Conservation (phyloP, 2,888 invertebrate species). For the Microctonus brassicae region DNA sequence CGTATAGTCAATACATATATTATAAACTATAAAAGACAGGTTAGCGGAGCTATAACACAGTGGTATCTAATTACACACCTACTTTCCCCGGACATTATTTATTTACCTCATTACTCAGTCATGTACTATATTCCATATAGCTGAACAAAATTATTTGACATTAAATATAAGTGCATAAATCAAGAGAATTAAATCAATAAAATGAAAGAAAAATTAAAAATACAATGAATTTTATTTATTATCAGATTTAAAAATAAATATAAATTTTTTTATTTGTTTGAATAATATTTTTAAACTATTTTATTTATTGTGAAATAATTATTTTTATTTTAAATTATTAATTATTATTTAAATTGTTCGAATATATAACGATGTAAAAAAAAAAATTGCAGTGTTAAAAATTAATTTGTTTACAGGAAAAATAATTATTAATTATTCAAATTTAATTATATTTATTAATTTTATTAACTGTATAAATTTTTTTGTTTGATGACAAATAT, state of each 20-base stretch:
- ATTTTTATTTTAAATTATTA: not conserved
- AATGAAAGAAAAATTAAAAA: not conserved
- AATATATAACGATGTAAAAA: too few species aligned
- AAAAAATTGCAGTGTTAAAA: too few species aligned
- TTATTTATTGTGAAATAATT: not conserved
- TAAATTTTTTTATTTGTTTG: too few species aligned
- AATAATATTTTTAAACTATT: too few species aligned
- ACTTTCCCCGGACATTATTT: slow-evolving; percentile 47
- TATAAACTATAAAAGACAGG: slow-evolving; percentile 31
- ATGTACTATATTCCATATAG: not conserved
- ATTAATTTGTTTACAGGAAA: too few species aligned
- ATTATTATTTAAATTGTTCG: too few species aligned
- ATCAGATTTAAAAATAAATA: too few species aligned
- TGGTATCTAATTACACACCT: slow-evolving; percentile 41
- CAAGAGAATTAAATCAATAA: slow-evolving; percentile 2
- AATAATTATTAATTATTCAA: too few species aligned
- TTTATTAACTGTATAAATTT: too few species aligned
- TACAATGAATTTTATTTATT: too few species aligned
- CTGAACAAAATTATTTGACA: not conserved
- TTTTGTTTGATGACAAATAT: too few species aligned
- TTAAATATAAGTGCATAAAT: slow-evolving; percentile 20
- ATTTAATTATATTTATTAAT: too few species aligned
- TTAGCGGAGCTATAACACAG: slow-evolving; percentile 24
- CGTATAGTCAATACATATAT: not conserved
- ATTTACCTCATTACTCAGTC: slow-evolving; percentile 42